Evolutionary conservation across 1,140 invertebrate species (phyloP).

Genomic region (Drosophila lacteicornis): DNA sequence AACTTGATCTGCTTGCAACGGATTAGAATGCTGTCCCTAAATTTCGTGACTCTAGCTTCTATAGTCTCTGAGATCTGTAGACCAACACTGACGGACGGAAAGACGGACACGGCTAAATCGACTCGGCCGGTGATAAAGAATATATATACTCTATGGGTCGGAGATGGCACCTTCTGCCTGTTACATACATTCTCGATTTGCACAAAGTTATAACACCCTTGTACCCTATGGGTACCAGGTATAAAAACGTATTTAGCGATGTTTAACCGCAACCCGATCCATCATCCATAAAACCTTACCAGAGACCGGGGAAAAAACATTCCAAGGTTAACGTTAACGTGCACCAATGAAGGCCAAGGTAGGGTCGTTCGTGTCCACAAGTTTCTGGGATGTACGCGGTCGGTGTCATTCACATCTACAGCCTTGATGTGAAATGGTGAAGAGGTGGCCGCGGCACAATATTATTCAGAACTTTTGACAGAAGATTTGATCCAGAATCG

Average conservation of each 20-base stretch:
- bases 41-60: too few species aligned
- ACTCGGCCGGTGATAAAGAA: too few species aligned
- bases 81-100: too few species aligned
- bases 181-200: too few species aligned
- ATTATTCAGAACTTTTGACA: conserved; percentile 2
- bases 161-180: too few species aligned
- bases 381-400: conserved; percentile 3
- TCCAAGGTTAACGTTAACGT: conserved; percentile 14
- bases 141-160: too few species aligned
- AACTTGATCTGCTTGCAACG: too few species aligned
- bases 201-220: too few species aligned
- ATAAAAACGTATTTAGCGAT: not conserved
- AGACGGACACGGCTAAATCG: too few species aligned
- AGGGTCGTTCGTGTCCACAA: conserved; percentile 8
- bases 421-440: conserved; percentile 2
- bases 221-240: too few species aligned
- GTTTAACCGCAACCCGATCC: not conserved
- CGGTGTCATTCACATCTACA: conserved; percentile 10
- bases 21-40: too few species aligned
- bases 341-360: conserved; percentile 14
- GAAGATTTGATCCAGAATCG: conserved; percentile 1
- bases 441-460: conserved; percentile 2
- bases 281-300: conserved; percentile 7
- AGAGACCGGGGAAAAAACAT: conserved; percentile 2
- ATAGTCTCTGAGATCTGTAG: too few species aligned